These are phyloP conservation scores for Colostygia pectinataria DNA, from an alignment of 2,888 invertebrate genomes.

Conservation along the genomic window DNA sequence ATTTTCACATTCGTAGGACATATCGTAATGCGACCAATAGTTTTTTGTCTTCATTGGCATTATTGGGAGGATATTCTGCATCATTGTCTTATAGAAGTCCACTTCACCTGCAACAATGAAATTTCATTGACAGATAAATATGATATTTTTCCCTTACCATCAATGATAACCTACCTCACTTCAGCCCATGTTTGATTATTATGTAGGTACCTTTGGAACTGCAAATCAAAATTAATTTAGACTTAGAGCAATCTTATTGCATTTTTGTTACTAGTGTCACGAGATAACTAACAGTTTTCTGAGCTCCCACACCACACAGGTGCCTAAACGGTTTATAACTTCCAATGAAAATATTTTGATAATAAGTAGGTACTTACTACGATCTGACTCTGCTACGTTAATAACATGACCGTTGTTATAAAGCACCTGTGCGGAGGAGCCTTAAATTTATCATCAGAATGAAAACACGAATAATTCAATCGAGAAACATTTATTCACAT, in stretches of 20 bases:
- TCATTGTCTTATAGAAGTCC: slow-evolving; percentile 78
- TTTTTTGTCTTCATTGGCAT: slow-evolving; percentile 79
- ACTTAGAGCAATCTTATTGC: too few species aligned
- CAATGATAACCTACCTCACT: slow-evolving; percentile 15
- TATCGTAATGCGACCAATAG: slow-evolving; percentile 75
- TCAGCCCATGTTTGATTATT: slow-evolving; percentile 4
- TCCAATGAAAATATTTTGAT: background rate
- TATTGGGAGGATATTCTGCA: slow-evolving; percentile 75
- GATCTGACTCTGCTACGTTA: too few species aligned
- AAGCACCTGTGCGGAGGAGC: too few species aligned
- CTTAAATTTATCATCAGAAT: background rate
- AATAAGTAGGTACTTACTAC: too few species aligned
- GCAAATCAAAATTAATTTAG: too few species aligned
- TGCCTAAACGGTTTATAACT: too few species aligned
- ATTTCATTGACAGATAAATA: slow-evolving; percentile 40
- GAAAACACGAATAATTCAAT: slow-evolving; percentile 41
- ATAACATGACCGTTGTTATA: too few species aligned
- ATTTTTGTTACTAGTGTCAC: too few species aligned
- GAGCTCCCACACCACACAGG: too few species aligned
- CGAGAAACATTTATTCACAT: slow-evolving; percentile 81
- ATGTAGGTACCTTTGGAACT: too few species aligned
- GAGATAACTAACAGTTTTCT: too few species aligned
- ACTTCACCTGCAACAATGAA: slow-evolving; percentile 79
- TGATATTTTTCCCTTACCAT: background rate
- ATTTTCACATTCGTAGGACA: slow-evolving; percentile 82